Evolutionary conservation across 2,888 invertebrate genomes (phyloP).

Genomic region (Rosalia funebris): DNA sequence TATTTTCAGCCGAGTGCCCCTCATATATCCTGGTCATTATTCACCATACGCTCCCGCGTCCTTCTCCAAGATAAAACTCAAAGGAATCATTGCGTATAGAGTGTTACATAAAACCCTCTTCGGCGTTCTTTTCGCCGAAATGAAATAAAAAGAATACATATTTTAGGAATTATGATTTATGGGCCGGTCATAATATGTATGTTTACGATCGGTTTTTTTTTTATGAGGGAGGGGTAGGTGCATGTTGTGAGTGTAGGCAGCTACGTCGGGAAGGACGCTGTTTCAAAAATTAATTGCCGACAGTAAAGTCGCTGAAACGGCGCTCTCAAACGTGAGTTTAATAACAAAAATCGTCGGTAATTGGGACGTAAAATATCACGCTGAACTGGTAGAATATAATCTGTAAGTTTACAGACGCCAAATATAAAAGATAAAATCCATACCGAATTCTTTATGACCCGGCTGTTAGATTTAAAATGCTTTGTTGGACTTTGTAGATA

Average conservation of each 20-base stretch:
- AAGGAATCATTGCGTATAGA: constrained; percentile 16
- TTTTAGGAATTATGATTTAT: constrained; percentile 44
- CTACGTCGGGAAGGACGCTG: constrained; percentile 32
- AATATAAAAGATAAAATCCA: not conserved
- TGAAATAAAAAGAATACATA: constrained; percentile 42
- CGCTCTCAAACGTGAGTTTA: constrained; percentile 38
- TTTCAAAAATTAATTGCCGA: constrained; percentile 42
- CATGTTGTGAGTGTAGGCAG: not conserved
- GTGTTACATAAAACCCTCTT: constrained; percentile 23
- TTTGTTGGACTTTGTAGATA: not conserved
- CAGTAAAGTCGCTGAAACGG: constrained; percentile 35
- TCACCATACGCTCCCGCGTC: constrained; percentile 20
- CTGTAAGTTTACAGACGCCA: constrained; percentile 7
- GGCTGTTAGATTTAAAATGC: not conserved
- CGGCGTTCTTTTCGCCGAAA: constrained; percentile 26
- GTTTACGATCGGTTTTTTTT: constrained; percentile 39
- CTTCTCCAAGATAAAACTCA: not conserved
- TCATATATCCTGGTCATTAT: constrained; percentile 25
- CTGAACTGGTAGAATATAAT: constrained; percentile 14
- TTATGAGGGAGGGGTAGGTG: constrained; percentile 24
- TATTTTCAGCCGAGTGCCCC: constrained; percentile 47
- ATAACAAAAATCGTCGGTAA: constrained; percentile 40
- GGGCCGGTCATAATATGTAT: constrained; percentile 40
- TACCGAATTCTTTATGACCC: not conserved
- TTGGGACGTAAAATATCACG: constrained; percentile 36